Base-by-base conservation (phyloP, 30 jellyfish, hydroid and myxozoan genomes). In the Pseudorhiza aurosa region DNA sequence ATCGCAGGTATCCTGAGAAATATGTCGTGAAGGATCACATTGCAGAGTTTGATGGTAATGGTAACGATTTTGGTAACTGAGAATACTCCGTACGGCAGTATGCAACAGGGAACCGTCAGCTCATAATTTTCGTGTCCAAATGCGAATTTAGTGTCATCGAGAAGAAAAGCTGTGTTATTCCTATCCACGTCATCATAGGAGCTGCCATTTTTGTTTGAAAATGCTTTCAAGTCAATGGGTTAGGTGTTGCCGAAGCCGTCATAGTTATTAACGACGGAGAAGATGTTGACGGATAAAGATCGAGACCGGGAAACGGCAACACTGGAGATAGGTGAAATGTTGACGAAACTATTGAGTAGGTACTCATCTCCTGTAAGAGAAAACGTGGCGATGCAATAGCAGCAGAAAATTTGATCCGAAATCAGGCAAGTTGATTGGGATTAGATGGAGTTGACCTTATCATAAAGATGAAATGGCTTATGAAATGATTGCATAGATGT, bases 51-150 rank as follows among this genome's bases (percentile, higher is more conserved):
- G n/a, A n/a, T n/a, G n/a, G n/a, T n/a, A n/a, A n/a, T n/a, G n/a
- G n/a, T n/a, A n/a, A n/a, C n/a, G n/a, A n/a, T n/a, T n/a, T n/a
- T n/a, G n/a, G 60, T 42, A 40, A 77, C 82, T 47, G 73, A 42
- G 24, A 77, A 33, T n/a, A 55, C 33, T 27, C 89, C 89, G 47
- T 77, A 77, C 37, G 46, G 69, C 47, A 77, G 19, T 1, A 30
- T 22, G 26, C 89, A 77, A 18, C 89, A 77, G 10, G 89, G 89
- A 7, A 77, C 44, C 11, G 73, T 15, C 19, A 77, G 89, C 17
- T 3, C 39, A 31, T 77, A 74, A 44, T 44, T 33, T 31, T 43
- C 30, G 30, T 32, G 60, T n/a, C 70, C 47, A 28, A 77, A 35
- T 2, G 82, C 22, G 46, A 77, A 60, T 7, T 45, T 15, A 2